These are phyloP conservation scores for Distichodus sexfasciatus DNA, from an alignment of 2,797 vertebrate species.

Conservation along the genomic window DNA sequence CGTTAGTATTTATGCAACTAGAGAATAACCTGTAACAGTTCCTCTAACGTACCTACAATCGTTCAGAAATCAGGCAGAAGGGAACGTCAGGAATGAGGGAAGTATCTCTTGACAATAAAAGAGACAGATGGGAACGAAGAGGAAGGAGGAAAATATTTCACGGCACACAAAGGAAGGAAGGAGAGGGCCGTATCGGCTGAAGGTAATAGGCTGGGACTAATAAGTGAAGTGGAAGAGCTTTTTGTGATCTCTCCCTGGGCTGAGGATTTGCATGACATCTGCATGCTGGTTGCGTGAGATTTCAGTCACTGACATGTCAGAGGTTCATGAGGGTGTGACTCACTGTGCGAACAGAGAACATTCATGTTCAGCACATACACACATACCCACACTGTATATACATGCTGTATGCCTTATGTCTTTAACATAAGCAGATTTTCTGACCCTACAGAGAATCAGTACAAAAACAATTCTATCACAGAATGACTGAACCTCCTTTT, in stretches of 20 bases:
- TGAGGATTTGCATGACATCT: slow-evolving; percentile 43
- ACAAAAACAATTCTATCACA: too few species aligned
- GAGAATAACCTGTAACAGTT: neutral
- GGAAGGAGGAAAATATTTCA: slow-evolving; percentile 8
- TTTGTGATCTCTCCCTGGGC: slow-evolving; percentile 10
- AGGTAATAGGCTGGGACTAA: slow-evolving; percentile 7
- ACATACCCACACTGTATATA: neutral
- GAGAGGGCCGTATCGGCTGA: neutral
- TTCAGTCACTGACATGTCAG: neutral
- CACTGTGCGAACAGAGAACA: neutral
- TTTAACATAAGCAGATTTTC: too few species aligned
- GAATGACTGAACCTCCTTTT: too few species aligned
- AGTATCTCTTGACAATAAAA: slow-evolving; percentile 14
- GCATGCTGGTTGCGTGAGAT: slow-evolving; percentile 23
- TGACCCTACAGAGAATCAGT: too few species aligned
- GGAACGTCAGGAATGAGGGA: neutral
- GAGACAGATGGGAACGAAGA: neutral
- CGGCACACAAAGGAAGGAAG: neutral
- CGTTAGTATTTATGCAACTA: neutral
- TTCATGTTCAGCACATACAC: neutral
- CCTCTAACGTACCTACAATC: neutral
- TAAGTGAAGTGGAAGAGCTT: slow-evolving; percentile 21
- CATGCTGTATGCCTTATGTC: neutral
- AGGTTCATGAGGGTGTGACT: neutral
- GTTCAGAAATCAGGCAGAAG: neutral